Conservation (phyloP, 2,888 invertebrate genomes). For the Ichneumon xanthorius region DNA sequence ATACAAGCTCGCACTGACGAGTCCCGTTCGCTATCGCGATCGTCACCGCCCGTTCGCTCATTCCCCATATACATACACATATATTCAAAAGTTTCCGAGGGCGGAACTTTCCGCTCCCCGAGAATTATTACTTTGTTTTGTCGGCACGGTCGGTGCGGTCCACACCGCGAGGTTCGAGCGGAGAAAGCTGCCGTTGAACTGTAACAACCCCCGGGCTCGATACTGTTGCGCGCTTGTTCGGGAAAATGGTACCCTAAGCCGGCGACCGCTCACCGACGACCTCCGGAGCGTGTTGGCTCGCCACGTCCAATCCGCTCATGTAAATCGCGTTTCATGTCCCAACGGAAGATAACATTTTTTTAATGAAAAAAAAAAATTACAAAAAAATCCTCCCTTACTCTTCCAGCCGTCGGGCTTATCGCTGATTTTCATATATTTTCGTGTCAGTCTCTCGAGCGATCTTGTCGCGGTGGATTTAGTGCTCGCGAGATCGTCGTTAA, state of each 20-base stretch:
- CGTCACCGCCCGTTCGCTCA: background rate
- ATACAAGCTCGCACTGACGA: background rate
- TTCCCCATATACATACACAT: background rate
- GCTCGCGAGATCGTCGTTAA: background rate
- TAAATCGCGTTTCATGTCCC: constrained; percentile 28
- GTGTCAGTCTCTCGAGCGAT: background rate
- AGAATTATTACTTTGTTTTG: constrained; percentile 55
- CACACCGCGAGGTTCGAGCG: constrained; percentile 1
- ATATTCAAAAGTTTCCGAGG: background rate
- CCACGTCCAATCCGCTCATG: constrained; percentile 46
- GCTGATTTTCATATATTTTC: background rate
- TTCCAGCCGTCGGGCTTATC: background rate
- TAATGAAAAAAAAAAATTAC: background rate
- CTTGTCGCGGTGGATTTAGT: background rate
- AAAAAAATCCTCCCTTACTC: background rate
- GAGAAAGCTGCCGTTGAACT: background rate
- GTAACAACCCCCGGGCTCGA: background rate
- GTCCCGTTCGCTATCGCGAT: background rate
- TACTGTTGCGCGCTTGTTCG: constrained; percentile 3
- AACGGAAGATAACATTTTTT: background rate
- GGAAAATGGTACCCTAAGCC: constrained; percentile 30
- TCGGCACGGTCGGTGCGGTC: constrained; percentile 28
- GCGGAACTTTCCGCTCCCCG: constrained; percentile 30
- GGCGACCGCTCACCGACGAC: constrained; percentile 13
- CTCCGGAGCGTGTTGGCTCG: constrained; percentile 8